Conservation (phyloP, 2,113 vertebrate species). For the Saccopteryx bilineata region DNA sequence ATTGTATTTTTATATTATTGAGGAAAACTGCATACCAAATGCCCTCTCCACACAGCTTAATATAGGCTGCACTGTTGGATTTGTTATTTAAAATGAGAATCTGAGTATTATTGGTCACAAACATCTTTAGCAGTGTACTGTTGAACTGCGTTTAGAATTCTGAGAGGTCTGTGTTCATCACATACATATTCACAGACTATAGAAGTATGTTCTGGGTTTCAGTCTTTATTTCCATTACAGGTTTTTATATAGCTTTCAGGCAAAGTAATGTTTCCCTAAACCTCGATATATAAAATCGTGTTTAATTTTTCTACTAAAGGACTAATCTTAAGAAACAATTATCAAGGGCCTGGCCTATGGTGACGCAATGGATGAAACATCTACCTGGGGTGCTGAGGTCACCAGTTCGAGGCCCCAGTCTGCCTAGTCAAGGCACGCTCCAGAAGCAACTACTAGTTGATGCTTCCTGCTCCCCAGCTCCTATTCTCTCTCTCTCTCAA, state of each 20-base stretch:
- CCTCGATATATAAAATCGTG: neutral
- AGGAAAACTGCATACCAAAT: slow-evolving; percentile 11
- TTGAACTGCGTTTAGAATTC: slow-evolving; percentile 9
- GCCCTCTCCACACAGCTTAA: slow-evolving; percentile 6
- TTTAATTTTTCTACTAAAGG: slow-evolving; percentile 76
- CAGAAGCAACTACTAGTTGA: no score
- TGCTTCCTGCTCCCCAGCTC: no score
- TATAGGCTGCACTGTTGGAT: neutral
- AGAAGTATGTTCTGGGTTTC: neutral
- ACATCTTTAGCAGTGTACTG: neutral
- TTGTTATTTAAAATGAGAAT: neutral
- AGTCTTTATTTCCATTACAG: slow-evolving; percentile 1
- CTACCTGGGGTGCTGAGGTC: no score
- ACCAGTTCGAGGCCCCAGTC: no score
- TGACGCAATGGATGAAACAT: no score
- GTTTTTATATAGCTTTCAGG: slow-evolving; percentile 46
- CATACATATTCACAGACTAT: neutral
- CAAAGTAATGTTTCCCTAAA: neutral
- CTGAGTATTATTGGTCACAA: neutral
- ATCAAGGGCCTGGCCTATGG: slow-evolving; percentile 53
- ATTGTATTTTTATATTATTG: slow-evolving; percentile 61
- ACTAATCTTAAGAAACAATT: slow-evolving; percentile 79
- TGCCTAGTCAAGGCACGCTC: no score
- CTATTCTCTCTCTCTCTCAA: no score
- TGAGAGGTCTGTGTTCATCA: neutral